These are phyloP conservation scores for Anguilla anguilla DNA, from an alignment of 2,797 vertebrate genomes.

Conservation along the genomic window DNA sequence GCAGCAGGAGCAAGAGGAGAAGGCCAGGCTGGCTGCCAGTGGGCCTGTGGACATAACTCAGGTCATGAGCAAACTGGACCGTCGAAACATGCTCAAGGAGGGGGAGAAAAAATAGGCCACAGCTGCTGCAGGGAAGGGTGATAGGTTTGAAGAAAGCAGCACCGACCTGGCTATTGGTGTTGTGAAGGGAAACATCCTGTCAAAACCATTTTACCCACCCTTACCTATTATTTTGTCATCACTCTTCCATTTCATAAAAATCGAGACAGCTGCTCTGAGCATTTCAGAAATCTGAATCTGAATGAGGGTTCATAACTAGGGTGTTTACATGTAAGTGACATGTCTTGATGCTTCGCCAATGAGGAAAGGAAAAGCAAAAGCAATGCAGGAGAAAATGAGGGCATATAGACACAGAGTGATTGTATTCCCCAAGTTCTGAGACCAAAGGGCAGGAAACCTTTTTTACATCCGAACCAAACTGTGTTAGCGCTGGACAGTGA, in stretches of 20 bases:
- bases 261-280: neutral
- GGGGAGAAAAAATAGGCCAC: slow-evolving; percentile 13
- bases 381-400: neutral
- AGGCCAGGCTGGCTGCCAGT: slow-evolving; percentile 81
- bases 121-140: neutral
- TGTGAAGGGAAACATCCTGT: neutral
- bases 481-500: neutral
- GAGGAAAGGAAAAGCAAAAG: neutral
- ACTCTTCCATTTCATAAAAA: neutral
- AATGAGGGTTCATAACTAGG: neutral
- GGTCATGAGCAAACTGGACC: slow-evolving; percentile 99
- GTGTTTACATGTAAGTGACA: neutral
- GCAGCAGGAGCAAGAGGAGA: slow-evolving; percentile 87
- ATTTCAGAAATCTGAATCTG: neutral
- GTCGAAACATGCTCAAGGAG: slow-evolving; percentile 43
- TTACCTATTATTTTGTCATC: neutral
- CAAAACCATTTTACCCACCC: neutral
- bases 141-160: neutral
- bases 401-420: neutral
- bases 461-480: neutral
- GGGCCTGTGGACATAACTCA: slow-evolving; percentile 94
- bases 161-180: neutral
- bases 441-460: neutral
- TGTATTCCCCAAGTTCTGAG: neutral
- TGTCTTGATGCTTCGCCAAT: neutral